A percentile compares a stretch with the other conserved stretches of the same genome.
Evolutionary conservation across 2,888 invertebrate genomes (phyloP).

Genomic region (Pristionchus arcanus): DNA sequence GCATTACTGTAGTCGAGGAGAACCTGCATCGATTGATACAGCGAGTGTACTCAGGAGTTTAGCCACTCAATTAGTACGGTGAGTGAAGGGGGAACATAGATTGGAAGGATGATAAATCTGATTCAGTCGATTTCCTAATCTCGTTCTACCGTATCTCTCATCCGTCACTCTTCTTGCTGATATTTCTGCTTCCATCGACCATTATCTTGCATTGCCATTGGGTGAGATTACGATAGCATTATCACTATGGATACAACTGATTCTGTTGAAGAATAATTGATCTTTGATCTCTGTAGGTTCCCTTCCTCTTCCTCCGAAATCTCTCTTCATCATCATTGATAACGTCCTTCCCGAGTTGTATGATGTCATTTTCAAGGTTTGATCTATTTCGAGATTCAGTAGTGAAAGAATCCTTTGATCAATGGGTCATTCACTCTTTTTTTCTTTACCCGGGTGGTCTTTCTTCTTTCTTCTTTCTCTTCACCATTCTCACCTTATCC

Average conservation of each 20-base stretch:
- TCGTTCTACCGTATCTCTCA: slow-evolving; percentile 66
- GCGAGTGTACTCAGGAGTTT: slow-evolving; percentile 66
- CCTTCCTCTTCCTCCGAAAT: slow-evolving; percentile 63
- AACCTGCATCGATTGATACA: slow-evolving; percentile 65
- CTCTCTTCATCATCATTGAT: slow-evolving; percentile 65
- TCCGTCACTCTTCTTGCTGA: slow-evolving; percentile 66
- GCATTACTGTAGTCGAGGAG: slow-evolving; percentile 65
- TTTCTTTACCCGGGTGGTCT: slow-evolving; percentile 21
- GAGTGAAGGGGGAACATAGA: neutral
- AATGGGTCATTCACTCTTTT: neutral
- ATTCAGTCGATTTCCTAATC: slow-evolving; percentile 64
- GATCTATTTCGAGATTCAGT: neutral
- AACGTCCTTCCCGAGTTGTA: slow-evolving; percentile 54
- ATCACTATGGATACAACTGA: neutral
- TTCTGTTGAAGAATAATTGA: neutral
- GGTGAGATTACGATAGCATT: neutral
- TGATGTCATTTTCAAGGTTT: slow-evolving; percentile 47
- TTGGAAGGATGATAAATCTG: neutral
- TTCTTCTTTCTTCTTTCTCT: slow-evolving; percentile 5
- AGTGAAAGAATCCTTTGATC: neutral
- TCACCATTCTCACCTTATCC: slow-evolving; percentile 22
- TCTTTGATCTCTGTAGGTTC: slow-evolving; percentile 54
- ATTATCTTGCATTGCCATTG: slow-evolving; percentile 64
- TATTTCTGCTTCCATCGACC: slow-evolving; percentile 60
- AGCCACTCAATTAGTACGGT: slow-evolving; percentile 59